Conservation (phyloP, 2,888 invertebrate species). For the Gortyna flavago region DNA sequence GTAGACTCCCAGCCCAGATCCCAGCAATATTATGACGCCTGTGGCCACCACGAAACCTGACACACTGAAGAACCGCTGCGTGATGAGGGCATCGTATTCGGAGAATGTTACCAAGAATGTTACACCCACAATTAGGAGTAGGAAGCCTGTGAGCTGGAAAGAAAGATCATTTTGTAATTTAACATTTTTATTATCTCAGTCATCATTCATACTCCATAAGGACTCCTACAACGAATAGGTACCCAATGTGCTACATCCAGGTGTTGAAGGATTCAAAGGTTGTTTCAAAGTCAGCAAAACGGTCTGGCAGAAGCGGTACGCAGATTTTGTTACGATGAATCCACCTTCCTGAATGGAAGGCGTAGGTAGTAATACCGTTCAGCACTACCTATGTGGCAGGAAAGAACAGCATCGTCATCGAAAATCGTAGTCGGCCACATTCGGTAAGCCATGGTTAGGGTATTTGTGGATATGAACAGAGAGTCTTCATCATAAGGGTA, state of each 20-base stretch:
- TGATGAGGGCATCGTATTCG: slow-evolving; percentile 91
- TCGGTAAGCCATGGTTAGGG: not conserved
- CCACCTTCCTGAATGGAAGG: not conserved
- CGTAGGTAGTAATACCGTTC: not conserved
- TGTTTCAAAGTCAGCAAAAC: not conserved
- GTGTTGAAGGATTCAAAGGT: not conserved
- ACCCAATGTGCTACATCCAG: not conserved
- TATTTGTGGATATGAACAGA: not conserved
- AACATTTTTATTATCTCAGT: not conserved
- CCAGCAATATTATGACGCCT: slow-evolving; percentile 92
- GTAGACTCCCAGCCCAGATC: slow-evolving; percentile 95
- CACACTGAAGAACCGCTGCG: slow-evolving; percentile 91
- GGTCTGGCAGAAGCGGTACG: not conserved
- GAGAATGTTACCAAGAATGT: slow-evolving; percentile 90
- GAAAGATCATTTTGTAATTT: not conserved
- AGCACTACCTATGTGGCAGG: too few relatives aligned
- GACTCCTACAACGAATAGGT: not conserved
- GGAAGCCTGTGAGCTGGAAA: slow-evolving; percentile 93
- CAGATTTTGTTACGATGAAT: not conserved
- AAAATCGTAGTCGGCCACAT: not conserved
- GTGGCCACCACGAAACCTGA: slow-evolving; percentile 92
- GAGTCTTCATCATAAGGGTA: not conserved
- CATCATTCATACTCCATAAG: not conserved
- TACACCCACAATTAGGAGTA: slow-evolving; percentile 92
- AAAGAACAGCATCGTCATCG: not conserved